Base-by-base conservation (phyloP, 2,113 vertebrate genomes). In the Chlorodrepanis virens region DNA sequence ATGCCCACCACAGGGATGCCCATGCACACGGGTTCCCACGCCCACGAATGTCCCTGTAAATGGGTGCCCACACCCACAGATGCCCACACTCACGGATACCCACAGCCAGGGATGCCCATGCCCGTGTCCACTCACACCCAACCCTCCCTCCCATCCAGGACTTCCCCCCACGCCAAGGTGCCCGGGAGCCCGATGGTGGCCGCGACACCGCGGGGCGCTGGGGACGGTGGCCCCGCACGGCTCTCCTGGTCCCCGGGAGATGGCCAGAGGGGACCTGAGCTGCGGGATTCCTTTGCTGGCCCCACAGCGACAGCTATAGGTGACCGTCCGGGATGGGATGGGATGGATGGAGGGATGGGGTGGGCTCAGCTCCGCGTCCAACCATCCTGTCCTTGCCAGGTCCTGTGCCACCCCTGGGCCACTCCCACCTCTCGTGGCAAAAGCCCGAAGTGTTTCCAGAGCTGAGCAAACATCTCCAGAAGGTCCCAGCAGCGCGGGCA, bases 71-170 rank as follows among this genome's bases (percentile, higher is more conserved):
- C 0, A 5, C 15, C 12, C 37, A 3, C 3, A 6, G 49, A 6
- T 35, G 25, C 23, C 8, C 33, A 0, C 1, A 0, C 22, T 10
- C 79, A 22, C 1, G 11, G 39, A 28, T 9, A 2, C 39, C 10
- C 42, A 13, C 25, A 2, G 25, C 5, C 42, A 11, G 0, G 10
- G 22, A 1, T 42, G 5, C 1, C 8, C 17, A 22, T 6, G 12
- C 28, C 9, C 29, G 1, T 0, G 1, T 7, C 17, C 24, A 3
- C 21, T 7, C 31, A 6, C 45, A 39, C 27, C 5, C 2, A 5
- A 2, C 4, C 1, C 44, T 14, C 9, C 1, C 6, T 29, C 50
- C 54, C 11, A 7, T 1, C 40, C 7, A 1, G 50, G 16, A 0
- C 11, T 8, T 61, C 8, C 12, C 54, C 17, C 53, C 59, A 1